phyloP scores from a whole-genome alignment of 2,888 invertebrate genomes.

The Apotomis capreana region DNA sequence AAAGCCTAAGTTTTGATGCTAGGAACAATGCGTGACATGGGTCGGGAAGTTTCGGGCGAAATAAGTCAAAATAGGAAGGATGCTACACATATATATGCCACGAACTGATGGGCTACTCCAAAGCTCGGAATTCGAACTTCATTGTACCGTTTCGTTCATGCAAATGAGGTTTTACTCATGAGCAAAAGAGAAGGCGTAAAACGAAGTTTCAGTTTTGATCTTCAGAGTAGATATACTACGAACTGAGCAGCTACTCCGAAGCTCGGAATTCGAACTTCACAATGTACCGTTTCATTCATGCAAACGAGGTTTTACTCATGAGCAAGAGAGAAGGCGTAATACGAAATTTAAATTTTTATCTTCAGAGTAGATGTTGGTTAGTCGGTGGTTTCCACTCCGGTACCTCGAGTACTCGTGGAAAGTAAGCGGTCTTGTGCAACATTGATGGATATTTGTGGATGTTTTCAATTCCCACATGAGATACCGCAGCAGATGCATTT shows the following conservation, averaged over 20 bases:
- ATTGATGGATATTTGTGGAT: background rate
- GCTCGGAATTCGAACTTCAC: no score
- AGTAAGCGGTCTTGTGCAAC: background rate
- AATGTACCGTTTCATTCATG: no score
- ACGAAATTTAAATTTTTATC: no score
- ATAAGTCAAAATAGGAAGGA: conserved; percentile 4
- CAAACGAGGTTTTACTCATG: no score
- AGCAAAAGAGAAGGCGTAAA: no score
- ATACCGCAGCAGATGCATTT: no score
- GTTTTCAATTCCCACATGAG: background rate
- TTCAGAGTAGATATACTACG: background rate
- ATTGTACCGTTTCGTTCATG: no score
- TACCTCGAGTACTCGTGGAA: background rate
- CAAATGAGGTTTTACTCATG: no score
- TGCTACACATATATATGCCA: background rate
- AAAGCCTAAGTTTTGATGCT: conserved; percentile 21
- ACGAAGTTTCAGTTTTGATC: no score
- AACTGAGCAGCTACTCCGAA: background rate
- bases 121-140: no score
- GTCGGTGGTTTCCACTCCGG: conserved; percentile 21
- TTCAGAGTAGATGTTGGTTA: background rate
- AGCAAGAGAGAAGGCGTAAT: no score
- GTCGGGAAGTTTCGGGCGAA: conserved; percentile 11
- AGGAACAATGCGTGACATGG: conserved; percentile 36
- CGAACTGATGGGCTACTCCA: background rate